Base-by-base conservation (phyloP, 2,113 vertebrate species). In the Sigmodon hispidus region DNA sequence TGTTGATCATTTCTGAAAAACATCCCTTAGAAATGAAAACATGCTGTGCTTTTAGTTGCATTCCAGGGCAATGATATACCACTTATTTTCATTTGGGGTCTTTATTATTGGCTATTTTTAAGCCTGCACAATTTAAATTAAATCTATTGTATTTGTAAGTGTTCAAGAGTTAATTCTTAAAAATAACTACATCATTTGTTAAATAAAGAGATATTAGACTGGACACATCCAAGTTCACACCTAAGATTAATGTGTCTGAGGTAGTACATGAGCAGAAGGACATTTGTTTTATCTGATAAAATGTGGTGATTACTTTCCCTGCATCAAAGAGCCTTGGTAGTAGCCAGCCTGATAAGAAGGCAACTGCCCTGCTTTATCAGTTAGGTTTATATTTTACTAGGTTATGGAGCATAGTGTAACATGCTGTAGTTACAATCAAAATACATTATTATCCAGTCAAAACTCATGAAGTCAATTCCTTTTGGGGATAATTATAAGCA, bases 121-220 rank as follows among this genome's bases (percentile, higher is more conserved):
- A 84, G 8, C 7, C 31, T 84, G 15, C 24, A 63, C 43, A 31
- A 67, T 52, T 79, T 52, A 36, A 79, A 52, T 36, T 48, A 63
- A 48, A 48, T 69, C 11, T 43, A 69, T 63, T 31, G 31, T 92
- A 93, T 92, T 89, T 92, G 55, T 93, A 94, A 94, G 75, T 55
- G 36, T 63, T 84, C 76, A 61, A 92, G 15, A 59, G 67, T 85
- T 10, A n/a, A n/a, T 29, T 65, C 77, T 75, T 72, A 34, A 80
- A 29, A 65, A 59, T 72, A 52, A 57, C 9, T 40, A 86, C 61
- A 80, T 45, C 12, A 24, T 57, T 50, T 95, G 90, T 94, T 70
- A 77, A 97, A 77, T 36, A 21, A 81, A 86, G 24, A 77, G 29
- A 31, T 89, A 59, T 94, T 85, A 83, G 77, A 92, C 40, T 72